Evolutionary conservation across 2,888 invertebrate species (phyloP), one percentile per base, ranked within the genome.

Genomic region (Erebia palarica): DNA sequence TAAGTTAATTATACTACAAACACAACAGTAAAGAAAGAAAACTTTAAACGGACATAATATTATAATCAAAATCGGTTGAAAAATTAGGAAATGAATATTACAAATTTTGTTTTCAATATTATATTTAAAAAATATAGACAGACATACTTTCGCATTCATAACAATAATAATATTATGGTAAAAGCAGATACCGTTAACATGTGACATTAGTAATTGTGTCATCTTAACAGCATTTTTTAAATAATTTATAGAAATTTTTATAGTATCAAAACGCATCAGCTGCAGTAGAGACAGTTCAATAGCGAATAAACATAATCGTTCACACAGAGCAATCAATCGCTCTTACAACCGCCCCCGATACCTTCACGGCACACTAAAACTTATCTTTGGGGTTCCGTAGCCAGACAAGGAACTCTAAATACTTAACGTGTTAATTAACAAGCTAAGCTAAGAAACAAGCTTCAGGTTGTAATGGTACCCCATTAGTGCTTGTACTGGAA

Each of bases 281-380:
- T 53, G 2, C 44, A 80, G 73, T 82, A 80, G 74, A 75, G 59
- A 71, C 77, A 77, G 75, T 79, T 75, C 78, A 81, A 83, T 80
- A 84, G 82, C 84, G 86, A 86, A 86, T 85, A 85, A 85, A 87
- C 81, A 85, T 84, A 87, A 86, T 86, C 86, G 84, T 89, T 86
- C 86, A 85, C 86, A 84, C 85, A 81, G 82, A 75, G 81, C 89
- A 86, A 89, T 90, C 89, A 88, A 89, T 89, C 85, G 85, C 78
- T 77, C 78, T 79, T 80, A 77, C 76, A 78, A 75, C 70, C 74
- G 69, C 75, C 77, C 75, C 69, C 69, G 77, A 77, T 78, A 76
- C 75, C 36, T 75, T 75, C 70, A 72, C 76, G 75, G 73, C 66
- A 74, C 73, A 72, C 67, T 61, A 16, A 53, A 70, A 59, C 49